These are phyloP conservation scores for Streblospio benedicti DNA, from an alignment of 1,140 invertebrate species.

Conservation along the genomic window DNA sequence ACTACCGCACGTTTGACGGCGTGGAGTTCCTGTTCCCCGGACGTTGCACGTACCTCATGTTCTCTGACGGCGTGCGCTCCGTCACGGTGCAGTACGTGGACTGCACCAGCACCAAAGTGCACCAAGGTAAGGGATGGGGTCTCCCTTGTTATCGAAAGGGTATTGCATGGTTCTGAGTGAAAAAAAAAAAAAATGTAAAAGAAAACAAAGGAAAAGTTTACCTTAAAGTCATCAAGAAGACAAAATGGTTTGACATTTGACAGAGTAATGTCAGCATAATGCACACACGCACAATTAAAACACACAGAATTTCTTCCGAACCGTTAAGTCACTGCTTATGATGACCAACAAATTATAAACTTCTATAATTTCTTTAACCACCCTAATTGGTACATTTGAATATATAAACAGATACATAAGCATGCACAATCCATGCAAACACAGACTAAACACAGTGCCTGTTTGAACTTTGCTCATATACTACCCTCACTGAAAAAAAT, in stretches of 20 bases:
- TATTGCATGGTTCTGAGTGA: neutral
- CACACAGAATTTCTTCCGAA: neutral
- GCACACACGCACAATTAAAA: neutral
- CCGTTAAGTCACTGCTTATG: too few species aligned
- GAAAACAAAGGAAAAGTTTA: neutral
- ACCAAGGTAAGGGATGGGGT: neutral
- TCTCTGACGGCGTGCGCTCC: slow-evolving; percentile 17
- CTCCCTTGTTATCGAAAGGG: neutral
- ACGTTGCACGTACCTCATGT: slow-evolving; percentile 34
- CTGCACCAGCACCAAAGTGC: slow-evolving; percentile 9
- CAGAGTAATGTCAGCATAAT: neutral
- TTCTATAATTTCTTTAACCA: too few species aligned
- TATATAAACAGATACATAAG: too few species aligned
- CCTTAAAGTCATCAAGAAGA: neutral
- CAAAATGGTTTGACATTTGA: too few species aligned
- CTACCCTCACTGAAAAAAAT: too few species aligned
- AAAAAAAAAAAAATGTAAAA: neutral
- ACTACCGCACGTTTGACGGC: slow-evolving; percentile 76
- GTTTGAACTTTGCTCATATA: too few species aligned
- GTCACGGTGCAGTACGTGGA: slow-evolving; percentile 18
- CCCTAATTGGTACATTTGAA: too few species aligned
- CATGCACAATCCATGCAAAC: too few species aligned
- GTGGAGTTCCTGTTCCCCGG: slow-evolving; percentile 41
- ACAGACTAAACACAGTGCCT: too few species aligned
- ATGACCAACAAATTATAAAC: too few species aligned